Evolutionary conservation across 2,888 invertebrate species (phyloP).

Genomic region (Campoletis raptor): DNA sequence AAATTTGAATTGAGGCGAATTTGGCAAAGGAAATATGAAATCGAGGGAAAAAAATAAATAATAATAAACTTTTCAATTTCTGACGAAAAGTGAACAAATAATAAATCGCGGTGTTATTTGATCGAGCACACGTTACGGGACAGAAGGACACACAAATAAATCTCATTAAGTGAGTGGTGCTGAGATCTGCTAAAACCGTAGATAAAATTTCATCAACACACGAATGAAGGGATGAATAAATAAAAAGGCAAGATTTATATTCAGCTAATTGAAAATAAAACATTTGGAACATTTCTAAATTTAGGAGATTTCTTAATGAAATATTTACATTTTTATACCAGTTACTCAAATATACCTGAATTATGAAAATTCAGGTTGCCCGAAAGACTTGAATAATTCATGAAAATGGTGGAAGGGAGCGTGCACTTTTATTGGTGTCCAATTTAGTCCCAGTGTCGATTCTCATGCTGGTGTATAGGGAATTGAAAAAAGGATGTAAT

Average conservation of each 20-base stretch:
- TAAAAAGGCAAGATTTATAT: not conserved
- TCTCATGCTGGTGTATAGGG: not conserved
- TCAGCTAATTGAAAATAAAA: not conserved
- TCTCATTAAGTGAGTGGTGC: constrained; percentile 60
- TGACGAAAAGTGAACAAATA: constrained; percentile 28
- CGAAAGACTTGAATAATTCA: not conserved
- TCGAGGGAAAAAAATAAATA: constrained; percentile 3
- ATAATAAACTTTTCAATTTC: not conserved
- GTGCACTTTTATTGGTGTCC: not conserved
- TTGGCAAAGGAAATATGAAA: constrained; percentile 6
- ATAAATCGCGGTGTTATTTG: constrained; percentile 78
- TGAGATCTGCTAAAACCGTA: constrained; percentile 61
- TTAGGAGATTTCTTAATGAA: not conserved
- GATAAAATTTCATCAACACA: constrained; percentile 30
- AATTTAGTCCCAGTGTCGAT: not conserved
- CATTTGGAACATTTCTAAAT: not conserved
- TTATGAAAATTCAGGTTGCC: not conserved
- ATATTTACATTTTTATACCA: too few relatives aligned
- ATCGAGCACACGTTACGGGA: constrained; percentile 50
- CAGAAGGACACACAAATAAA: constrained; percentile 19
- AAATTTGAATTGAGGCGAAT: not conserved
- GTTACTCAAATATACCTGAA: not conserved
- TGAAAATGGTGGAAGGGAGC: not conserved
- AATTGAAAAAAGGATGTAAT: not conserved
- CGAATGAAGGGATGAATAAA: constrained; percentile 4